These are phyloP conservation scores for Dinothrombium tinctorium DNA, from an alignment of 1,140 invertebrate species.

Conservation along the genomic window DNA sequence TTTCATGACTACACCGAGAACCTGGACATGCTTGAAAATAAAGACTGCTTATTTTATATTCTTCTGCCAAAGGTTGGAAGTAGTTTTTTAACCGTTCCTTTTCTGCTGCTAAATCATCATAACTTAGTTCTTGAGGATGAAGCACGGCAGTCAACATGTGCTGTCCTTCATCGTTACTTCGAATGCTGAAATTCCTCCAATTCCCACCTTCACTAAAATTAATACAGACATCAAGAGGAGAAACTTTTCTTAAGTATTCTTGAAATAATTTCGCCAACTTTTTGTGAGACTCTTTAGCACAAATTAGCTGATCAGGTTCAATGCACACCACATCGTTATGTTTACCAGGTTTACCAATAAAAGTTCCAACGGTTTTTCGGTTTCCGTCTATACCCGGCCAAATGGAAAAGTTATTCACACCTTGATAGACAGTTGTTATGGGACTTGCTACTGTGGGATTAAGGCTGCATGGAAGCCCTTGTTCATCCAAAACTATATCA, in stretches of 20 bases:
- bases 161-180: slow-evolving; percentile 34
- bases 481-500: too few relatives aligned
- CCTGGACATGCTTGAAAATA: slow-evolving; percentile 37
- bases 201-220: slow-evolving; percentile 39
- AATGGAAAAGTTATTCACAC: slow-evolving; percentile 26
- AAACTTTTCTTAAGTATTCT: slow-evolving; percentile 11
- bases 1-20: slow-evolving; percentile 8
- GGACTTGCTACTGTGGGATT: slow-evolving; percentile 16
- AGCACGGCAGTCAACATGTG: slow-evolving; percentile 67
- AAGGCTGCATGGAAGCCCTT: too few relatives aligned
- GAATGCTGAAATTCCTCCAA: slow-evolving; percentile 60
- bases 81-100: slow-evolving; percentile 33
- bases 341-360: slow-evolving; percentile 17
- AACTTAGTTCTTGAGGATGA: slow-evolving; percentile 26
- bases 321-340: slow-evolving; percentile 19
- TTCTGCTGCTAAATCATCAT: slow-evolving; percentile 34
- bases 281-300: slow-evolving; percentile 20
- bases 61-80: slow-evolving; percentile 32
- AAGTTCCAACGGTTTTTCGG: slow-evolving; percentile 24
- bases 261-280: slow-evolving; percentile 20
- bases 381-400: slow-evolving; percentile 23
- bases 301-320: slow-evolving; percentile 18
- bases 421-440: slow-evolving; percentile 21
- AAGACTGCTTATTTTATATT: slow-evolving; percentile 44
- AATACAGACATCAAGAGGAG: slow-evolving; percentile 6